Percentiles rank a stretch among this genome's conserved stretches.
phyloP scores from a whole-genome alignment of 2,113 vertebrate species.

The Paramormyrops kingsleyae region DNA sequence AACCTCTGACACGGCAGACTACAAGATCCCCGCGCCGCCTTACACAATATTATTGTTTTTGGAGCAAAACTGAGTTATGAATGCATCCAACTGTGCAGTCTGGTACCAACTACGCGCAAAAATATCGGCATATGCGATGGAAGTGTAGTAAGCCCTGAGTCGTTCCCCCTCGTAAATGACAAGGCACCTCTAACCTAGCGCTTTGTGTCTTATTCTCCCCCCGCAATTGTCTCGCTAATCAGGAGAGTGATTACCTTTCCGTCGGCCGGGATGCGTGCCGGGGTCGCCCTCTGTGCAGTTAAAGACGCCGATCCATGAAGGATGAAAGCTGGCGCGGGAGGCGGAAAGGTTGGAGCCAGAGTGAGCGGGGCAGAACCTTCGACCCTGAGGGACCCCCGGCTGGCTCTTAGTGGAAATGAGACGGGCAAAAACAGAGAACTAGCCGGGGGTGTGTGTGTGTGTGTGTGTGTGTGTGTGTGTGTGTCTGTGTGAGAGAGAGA shows the following conservation, averaged over 20 bases:
- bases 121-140: constrained; percentile 40
- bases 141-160: constrained; percentile 56
- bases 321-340: constrained; percentile 43
- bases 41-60: constrained; percentile 28
- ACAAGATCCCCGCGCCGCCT: constrained; percentile 33
- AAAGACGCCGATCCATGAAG: constrained; percentile 71
- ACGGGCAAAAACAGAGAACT: constrained; percentile 47
- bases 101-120: constrained; percentile 16
- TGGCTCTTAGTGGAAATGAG: constrained; percentile 56
- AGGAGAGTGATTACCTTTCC: constrained; percentile 64
- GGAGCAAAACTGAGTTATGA: constrained; percentile 31
- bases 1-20: constrained; percentile 45
- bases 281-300: constrained; percentile 75
- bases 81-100: constrained; percentile 41
- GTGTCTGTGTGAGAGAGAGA: constrained; percentile 35
- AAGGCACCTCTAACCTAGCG: constrained; percentile 77
- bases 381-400: constrained; percentile 75
- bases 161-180: constrained; percentile 67
- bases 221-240: constrained; percentile 53
- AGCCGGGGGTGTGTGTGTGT: constrained; percentile 36
- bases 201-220: constrained; percentile 68
- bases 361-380: constrained; percentile 79
- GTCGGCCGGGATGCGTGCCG: constrained; percentile 59
- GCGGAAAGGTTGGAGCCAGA: constrained; percentile 56
- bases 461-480: neutral